Evolutionary conservation across 1,140 invertebrate species (phyloP), one percentile per base, ranked within the genome.

Genomic region (Pseudoatta argentina): DNA sequence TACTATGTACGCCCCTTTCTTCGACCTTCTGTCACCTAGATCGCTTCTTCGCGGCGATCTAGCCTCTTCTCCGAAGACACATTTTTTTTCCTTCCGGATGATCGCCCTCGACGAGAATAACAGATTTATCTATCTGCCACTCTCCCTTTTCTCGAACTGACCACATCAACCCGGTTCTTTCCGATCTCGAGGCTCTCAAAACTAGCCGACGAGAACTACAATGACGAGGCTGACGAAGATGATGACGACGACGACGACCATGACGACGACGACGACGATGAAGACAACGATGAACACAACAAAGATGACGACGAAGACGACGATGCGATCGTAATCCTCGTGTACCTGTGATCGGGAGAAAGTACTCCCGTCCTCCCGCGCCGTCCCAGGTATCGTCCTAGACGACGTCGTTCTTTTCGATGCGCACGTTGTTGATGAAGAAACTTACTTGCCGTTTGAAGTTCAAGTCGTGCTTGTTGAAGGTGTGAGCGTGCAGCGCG

Each of bases 381-480:
- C 71, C 44, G 48, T 86, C 53, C 67, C 57, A 72, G 64, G 34
- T 77, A 39, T 64, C 79, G 64, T 88, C 91, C 91, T 94, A 94
- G 91, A 91, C 90, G 88, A 91, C 95, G 94, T 96, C 96, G 95
- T 97, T 96, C 96, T 97, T 97, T 96, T 96, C 96, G 96, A 97
- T 96, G 95, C 96, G 96, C 94, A 97, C 96, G 96, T 97, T 96
- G 96, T 97, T 96, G 95, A 97, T 96, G 96, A 97, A 96, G 96
- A 97, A 97, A 97, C 97, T 97, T 97, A 97, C 97, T 97, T 97
- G 97, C 94, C 97, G 96, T 96, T 97, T 97, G 95, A 97, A 96
- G 96, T 96, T 96, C 93, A 93, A 81, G 90, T 96, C 96, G 95
- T 96, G 95, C 94, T 96, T 96, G 95, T 96, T 95, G 96, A 96